A percentile compares a stretch with the other conserved stretches of the same genome.
Evolutionary conservation across 2,797 vertebrate species (phyloP).

Genomic region (Mus caroli): DNA sequence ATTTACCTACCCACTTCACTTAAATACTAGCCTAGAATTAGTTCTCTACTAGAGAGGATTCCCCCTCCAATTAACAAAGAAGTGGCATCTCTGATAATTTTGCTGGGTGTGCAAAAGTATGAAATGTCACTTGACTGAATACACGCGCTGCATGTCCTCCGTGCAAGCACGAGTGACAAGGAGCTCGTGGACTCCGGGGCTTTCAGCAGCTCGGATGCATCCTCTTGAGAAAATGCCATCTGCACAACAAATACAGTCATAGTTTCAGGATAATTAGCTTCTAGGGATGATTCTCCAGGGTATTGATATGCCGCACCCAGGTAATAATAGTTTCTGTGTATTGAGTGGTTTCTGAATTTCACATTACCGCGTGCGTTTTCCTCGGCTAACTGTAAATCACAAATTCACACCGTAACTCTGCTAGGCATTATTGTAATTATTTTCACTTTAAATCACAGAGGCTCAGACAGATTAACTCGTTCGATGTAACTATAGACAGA

Average conservation of each 20-base stretch:
- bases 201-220: neutral
- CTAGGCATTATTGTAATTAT: neutral
- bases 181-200: neutral
- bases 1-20: conserved; percentile 33
- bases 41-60: conserved; percentile 34
- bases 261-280: conserved; percentile 11
- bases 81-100: conserved; percentile 34
- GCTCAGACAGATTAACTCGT: neutral
- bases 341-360: conserved; percentile 3
- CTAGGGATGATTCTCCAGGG: neutral
- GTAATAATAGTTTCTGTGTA: neutral
- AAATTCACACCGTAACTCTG: neutral
- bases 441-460: neutral
- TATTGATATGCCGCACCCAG: neutral
- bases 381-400: neutral
- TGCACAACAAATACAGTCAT: neutral
- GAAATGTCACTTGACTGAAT: neutral
- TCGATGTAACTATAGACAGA: neutral
- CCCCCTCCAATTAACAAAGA: conserved; percentile 22
- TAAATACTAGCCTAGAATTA: conserved; percentile 65
- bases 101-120: conserved; percentile 18
- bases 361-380: neutral
- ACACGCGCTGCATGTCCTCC: neutral
- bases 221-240: conserved; percentile 27
- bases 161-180: neutral